These are phyloP conservation scores for Phrynocephalus vlangalii DNA, from an alignment of 2,797 vertebrate genomes.

Conservation along the genomic window DNA sequence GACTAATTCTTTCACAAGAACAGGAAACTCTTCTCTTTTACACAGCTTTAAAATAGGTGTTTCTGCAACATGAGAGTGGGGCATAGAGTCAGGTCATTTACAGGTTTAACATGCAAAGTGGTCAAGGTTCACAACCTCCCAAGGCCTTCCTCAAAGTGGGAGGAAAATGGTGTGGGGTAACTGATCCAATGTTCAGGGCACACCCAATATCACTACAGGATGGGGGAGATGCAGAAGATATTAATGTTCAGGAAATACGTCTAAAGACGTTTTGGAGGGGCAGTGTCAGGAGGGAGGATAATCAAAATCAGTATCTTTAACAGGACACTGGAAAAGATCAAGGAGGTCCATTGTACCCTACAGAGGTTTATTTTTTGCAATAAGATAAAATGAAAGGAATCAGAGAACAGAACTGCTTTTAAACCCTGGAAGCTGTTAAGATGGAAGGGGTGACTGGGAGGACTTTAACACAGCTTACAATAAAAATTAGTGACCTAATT, in stretches of 20 bases:
- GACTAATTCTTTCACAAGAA: not conserved
- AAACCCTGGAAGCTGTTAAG: not conserved
- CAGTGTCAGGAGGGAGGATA: not conserved
- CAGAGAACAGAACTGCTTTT: not conserved
- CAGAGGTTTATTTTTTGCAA: not conserved
- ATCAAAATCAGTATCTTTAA: not conserved
- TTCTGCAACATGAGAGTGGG: not conserved
- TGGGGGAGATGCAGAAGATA: not conserved
- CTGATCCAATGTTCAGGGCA: not conserved
- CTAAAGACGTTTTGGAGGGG: not conserved
- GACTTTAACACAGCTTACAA: not conserved
- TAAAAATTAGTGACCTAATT: constrained; percentile 27
- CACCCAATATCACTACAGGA: not conserved
- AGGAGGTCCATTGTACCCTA: not conserved
- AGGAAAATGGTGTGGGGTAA: not conserved
- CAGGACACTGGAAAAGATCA: not conserved
- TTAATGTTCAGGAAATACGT: not conserved
- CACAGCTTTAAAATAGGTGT: not conserved
- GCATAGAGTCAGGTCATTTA: not conserved
- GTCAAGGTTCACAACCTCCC: no score
- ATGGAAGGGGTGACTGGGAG: not conserved
- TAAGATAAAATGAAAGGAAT: not conserved
- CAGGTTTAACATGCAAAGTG: not conserved
- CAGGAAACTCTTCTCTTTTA: not conserved
- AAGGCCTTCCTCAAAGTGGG: no score